Evolutionary conservation across 2,797 vertebrate genomes (phyloP), one percentile per base, ranked within the genome.

Genomic region (Acanthopagrus latus): DNA sequence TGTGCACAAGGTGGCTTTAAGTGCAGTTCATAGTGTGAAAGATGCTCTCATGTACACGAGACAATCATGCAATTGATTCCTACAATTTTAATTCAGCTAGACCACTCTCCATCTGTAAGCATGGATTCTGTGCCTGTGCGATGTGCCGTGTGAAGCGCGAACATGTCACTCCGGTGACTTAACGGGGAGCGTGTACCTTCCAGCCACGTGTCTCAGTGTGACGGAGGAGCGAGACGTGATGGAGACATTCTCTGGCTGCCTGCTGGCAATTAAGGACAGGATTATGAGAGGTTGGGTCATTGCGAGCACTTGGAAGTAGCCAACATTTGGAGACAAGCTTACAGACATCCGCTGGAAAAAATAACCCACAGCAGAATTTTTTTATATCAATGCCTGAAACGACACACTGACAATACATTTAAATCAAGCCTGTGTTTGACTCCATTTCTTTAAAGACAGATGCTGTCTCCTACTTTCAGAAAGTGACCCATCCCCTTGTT

Each of bases 41-140:
- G 58, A 27, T 21, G 73, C 78, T 68, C 7, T 47, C 52, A 46
- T 55, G 27, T 47, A 55, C 65, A 55, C 20, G 43, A 25, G 71
- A 65, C 56, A 60, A 46, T 73, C 17, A 0, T 51, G 47, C 56
- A 62, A 8, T 46, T 46, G 17, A 50, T 59, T 27, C 10, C 4
- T 7, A 17, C 41, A 46, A 2, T 60, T 77, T 77, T 18, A 55
- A 29, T 76, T 79, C 23, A 52, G 16, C 67, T 74, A 20, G 64
- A 44, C 20, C n/a, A 8, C 62, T 72, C 58, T 66, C 63, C 27
- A 67, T 66, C 59, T 47, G 56, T 71, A 51, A 67, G 66, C 63
- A 56, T 82, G 64, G 66, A 82, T 73, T 74, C 55, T 73, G 76
- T 83, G 85, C 63, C 62, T 74, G 72, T 60, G 68, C 60, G 71